Evolutionary conservation across 2,888 invertebrate species (phyloP), one percentile per base, ranked within the genome.

Genomic region (Rotaria macrura): DNA sequence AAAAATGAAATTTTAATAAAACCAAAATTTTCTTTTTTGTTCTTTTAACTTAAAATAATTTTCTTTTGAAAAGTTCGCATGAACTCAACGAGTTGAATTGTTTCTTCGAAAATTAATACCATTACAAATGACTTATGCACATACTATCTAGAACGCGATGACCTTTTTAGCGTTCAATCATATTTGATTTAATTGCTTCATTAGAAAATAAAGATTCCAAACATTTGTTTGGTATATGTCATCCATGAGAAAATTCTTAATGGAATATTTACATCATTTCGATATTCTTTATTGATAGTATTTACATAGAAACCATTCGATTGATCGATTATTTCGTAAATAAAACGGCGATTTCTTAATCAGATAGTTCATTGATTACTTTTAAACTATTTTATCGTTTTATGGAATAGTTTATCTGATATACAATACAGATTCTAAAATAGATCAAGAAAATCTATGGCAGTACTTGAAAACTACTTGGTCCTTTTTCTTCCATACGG

Each of bases 141-240:
- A 99, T 95, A 54, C 98, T 98, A 65, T 98, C 98, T 79, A 98
- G 97, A 72, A 94, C 94, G 89, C 96, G 85, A 92, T 98, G 98
- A 85, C 98, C 98, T 91, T 98, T 97, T 12, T 52, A 97, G n/a
- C n/a, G 92, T 89, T 96, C 95, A 87, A 95, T 93, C 93, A 97
- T 94, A 84, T 93, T 93, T 34, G 93, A 91, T 83, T 93, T 93
- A 88, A 94, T 93, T 23, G 97, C 95, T 85, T 94, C 94, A 87
- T 94, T 93, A 65, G 98, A 90, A 89, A 99, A 99, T 88, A 94
- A 93, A 88, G 94, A 94, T 91, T 98, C 97, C 85, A 97, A 90
- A 1, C 92, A 92, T 85, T 95, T 95, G 10, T 92, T 91, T 3
- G 88, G 88, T 1, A 93, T 90, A 49, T 86, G 47, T 57, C 40